phyloP scores from a whole-genome alignment of 2,113 vertebrate species.

The Tupaia tana region DNA sequence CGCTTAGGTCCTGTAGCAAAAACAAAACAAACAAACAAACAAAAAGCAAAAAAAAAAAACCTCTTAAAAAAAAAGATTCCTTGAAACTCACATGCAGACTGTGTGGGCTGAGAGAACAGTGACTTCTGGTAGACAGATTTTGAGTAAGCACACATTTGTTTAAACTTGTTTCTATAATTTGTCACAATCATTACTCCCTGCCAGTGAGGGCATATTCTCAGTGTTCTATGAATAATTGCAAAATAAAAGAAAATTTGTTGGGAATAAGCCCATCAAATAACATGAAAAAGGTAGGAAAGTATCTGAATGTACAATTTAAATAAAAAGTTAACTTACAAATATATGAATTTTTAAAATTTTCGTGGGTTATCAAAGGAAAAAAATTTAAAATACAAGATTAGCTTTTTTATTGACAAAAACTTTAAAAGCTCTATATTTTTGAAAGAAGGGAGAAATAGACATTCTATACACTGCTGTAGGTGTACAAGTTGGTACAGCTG shows the following conservation, averaged over 20 bases:
- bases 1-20: no score
- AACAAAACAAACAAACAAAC: no score
- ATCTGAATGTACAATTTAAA: not conserved
- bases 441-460: not conserved
- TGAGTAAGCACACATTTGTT: conserved; percentile 24
- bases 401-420: not conserved
- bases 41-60: no score
- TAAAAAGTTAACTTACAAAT: not conserved
- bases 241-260: not conserved
- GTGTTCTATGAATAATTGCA: not conserved
- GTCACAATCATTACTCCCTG: not conserved
- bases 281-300: not conserved
- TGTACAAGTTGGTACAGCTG: not conserved
- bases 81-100: not conserved
- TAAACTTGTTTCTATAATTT: conserved; percentile 43
- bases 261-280: not conserved
- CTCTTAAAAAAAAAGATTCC: no score
- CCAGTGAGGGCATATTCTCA: not conserved
- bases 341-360: not conserved
- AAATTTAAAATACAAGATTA: not conserved
- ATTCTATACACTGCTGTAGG: not conserved
- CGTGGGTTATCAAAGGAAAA: not conserved
- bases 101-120: not conserved
- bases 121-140: not conserved
- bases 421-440: not conserved